Evolutionary conservation across 2,113 vertebrate genomes (phyloP).

Genomic region (Alces alces): DNA sequence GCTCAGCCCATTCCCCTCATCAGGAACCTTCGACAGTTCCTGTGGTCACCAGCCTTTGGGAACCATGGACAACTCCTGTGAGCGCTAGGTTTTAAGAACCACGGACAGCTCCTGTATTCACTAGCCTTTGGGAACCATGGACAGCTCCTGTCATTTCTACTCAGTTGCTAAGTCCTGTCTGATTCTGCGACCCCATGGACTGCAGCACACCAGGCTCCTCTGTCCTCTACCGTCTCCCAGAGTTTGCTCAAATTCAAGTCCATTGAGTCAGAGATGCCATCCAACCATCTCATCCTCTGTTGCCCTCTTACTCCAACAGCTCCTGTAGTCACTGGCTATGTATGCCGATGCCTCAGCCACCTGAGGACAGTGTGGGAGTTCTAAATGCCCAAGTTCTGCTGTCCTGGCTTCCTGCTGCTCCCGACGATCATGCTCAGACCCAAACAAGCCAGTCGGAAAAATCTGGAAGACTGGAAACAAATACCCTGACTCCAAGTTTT

Average conservation of each 20-base stretch:
- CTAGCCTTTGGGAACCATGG: background rate
- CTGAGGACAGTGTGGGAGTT: fast-evolving
- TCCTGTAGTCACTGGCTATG: fast-evolving
- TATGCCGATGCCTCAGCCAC: fast-evolving
- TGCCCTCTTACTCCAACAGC: background rate
- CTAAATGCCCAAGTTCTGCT: background rate
- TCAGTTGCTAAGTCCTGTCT: background rate
- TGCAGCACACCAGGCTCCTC: background rate
- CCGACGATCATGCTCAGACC: background rate
- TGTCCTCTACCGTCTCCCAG: background rate
- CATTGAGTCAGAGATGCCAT: background rate
- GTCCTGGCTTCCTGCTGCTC: background rate
- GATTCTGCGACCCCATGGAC: background rate
- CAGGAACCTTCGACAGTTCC: background rate
- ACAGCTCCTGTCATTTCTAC: background rate
- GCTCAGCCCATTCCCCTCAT: background rate
- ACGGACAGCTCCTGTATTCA: background rate
- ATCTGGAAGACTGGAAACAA: background rate
- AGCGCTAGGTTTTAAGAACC: background rate
- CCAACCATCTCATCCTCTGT: background rate
- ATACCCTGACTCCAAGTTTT: background rate
- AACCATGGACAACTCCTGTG: background rate
- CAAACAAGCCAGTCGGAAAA: background rate
- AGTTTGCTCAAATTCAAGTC: background rate
- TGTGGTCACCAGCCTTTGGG: background rate